These are phyloP conservation scores for Rhopalosiphum padi DNA, from an alignment of 1,140 invertebrate genomes.

Conservation along the genomic window DNA sequence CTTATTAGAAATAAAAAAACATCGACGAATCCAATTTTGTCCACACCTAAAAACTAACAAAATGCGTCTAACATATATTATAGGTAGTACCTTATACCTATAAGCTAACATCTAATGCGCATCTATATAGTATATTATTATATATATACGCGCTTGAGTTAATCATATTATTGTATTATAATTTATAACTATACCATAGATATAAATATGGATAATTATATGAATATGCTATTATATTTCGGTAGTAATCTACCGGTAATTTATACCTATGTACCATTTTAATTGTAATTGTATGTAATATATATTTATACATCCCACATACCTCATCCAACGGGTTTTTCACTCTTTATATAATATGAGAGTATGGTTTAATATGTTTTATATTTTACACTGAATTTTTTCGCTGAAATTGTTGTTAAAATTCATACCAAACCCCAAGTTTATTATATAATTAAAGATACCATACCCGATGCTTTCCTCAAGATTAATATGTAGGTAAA, in stretches of 20 bases:
- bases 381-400: neutral
- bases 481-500: neutral
- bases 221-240: neutral
- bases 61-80: neutral
- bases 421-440: neutral
- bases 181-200: neutral
- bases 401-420: neutral
- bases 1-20: conserved; percentile 2
- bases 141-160: too few species aligned
- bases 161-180: neutral
- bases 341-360: neutral
- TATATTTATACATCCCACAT: neutral
- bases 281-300: neutral
- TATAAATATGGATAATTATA: neutral
- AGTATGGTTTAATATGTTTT: neutral
- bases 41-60: neutral
- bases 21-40: neutral
- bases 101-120: neutral
- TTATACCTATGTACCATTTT: neutral
- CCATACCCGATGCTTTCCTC: neutral
- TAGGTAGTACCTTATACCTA: neutral
- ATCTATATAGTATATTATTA: neutral
- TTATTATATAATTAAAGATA: neutral
- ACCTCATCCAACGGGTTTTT: neutral
- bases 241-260: neutral